phyloP scores from a whole-genome alignment of 2,888 invertebrate species.

The Tenodera sinensis region DNA sequence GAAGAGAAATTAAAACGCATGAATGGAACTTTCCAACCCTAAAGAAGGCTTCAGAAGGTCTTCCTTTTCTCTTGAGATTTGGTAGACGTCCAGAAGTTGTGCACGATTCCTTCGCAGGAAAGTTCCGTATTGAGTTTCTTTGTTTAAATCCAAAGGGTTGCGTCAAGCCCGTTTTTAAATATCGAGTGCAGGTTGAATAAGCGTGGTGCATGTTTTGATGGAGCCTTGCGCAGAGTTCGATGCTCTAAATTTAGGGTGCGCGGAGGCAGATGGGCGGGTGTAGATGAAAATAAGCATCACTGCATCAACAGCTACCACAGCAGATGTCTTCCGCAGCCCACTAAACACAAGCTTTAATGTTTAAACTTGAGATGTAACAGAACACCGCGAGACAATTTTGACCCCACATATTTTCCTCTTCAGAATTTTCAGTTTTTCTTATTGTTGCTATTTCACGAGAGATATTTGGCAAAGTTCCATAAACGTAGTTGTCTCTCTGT shows the following conservation, averaged over 20 bases:
- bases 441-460: not conserved
- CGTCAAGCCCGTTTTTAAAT: not conserved
- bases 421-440: not conserved
- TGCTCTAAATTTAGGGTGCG: not conserved
- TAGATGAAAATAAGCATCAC: not conserved
- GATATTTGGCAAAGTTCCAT: not conserved
- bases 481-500: too few relatives aligned
- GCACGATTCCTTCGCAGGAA: not conserved
- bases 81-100: not conserved
- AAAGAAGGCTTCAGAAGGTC: not conserved
- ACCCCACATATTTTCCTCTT: not conserved
- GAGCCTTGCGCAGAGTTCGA: not conserved
- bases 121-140: not conserved
- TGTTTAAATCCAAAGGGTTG: not conserved
- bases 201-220: not conserved
- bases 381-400: not conserved
- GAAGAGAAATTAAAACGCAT: too few relatives aligned
- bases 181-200: not conserved
- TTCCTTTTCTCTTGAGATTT: not conserved
- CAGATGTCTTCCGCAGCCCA: not conserved
- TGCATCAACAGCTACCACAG: not conserved
- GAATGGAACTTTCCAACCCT: not conserved
- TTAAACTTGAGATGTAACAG: not conserved
- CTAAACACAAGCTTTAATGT: not conserved
- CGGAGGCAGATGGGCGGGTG: not conserved